These are phyloP conservation scores for Procambarus virginalis DNA, from an alignment of 1,140 invertebrate species.

Conservation along the genomic window DNA sequence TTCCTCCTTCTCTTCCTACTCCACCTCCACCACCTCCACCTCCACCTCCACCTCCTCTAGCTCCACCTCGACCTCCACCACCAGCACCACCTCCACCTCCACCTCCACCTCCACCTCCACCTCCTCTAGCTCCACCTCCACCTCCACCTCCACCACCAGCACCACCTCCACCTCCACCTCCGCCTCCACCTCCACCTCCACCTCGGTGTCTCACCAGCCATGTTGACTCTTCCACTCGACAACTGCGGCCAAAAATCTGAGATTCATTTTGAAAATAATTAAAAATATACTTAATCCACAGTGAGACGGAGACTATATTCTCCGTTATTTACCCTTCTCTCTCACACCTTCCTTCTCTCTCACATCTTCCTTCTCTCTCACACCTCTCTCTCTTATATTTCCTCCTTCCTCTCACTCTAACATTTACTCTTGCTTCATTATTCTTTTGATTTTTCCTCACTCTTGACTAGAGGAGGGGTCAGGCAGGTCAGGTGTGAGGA, in stretches of 20 bases:
- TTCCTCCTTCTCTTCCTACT: neutral
- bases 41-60: neutral
- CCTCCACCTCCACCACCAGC: neutral
- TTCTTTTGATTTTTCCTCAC: too few relatives aligned
- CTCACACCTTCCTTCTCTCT: conserved; percentile 4
- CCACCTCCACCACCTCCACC: neutral
- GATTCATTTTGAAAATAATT: too few relatives aligned
- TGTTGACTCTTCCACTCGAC: neutral
- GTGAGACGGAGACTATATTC: neutral
- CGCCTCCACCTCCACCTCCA: neutral
- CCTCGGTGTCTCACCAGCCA: neutral
- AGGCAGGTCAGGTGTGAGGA: too few relatives aligned
- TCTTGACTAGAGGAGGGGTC: too few relatives aligned
- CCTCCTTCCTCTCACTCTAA: too few relatives aligned
- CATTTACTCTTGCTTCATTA: too few relatives aligned
- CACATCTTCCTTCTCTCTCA: conserved; percentile 1
- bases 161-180: neutral
- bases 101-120: neutral
- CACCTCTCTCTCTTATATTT: neutral
- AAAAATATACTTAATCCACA: too few relatives aligned
- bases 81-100: neutral
- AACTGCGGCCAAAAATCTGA: too few relatives aligned
- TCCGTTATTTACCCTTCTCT: conserved; percentile 2
- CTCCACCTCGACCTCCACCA: too few relatives aligned
- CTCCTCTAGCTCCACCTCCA: neutral